phyloP scores from a whole-genome alignment of 2,113 vertebrate genomes.

The Chunga burmeisteri region DNA sequence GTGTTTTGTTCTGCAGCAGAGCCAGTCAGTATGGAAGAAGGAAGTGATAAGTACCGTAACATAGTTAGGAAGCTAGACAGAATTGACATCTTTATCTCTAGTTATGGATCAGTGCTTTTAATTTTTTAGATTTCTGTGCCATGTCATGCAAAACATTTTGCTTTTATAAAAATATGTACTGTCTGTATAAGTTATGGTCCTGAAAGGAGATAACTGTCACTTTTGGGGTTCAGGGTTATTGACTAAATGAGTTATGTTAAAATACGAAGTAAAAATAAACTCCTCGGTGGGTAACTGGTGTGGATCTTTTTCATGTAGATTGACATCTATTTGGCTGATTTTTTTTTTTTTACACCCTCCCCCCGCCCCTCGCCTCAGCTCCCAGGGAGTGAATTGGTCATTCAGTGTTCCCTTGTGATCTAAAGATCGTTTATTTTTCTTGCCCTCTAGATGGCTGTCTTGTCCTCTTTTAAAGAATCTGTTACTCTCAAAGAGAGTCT shows the following conservation, averaged over 20 bases:
- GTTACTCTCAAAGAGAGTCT: not conserved
- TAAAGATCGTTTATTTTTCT: not conserved
- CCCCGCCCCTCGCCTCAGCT: not conserved
- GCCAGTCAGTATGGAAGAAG: not conserved
- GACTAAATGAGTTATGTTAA: not conserved
- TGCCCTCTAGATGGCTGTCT: slow-evolving; percentile 69
- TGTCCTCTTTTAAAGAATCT: not conserved
- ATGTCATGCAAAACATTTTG: not conserved
- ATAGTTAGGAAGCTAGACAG: not conserved
- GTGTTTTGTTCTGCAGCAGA: not conserved
- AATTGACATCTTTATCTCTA: not conserved
- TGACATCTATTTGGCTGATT: not conserved
- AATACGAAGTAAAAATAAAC: not conserved
- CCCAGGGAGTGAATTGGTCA: not conserved
- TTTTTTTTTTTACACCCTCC: too few species aligned
- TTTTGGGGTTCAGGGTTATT: not conserved
- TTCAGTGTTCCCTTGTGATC: not conserved
- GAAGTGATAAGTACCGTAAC: not conserved
- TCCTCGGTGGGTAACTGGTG: not conserved
- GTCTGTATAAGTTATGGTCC: not conserved
- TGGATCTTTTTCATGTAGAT: not conserved
- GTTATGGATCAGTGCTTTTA: not conserved
- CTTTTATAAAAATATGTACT: not conserved
- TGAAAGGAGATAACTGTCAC: not conserved
- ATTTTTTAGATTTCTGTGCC: not conserved